Evolutionary conservation across 2,113 vertebrate species (phyloP), one percentile per base, ranked within the genome.

Genomic region (Dasyornis broadbenti): DNA sequence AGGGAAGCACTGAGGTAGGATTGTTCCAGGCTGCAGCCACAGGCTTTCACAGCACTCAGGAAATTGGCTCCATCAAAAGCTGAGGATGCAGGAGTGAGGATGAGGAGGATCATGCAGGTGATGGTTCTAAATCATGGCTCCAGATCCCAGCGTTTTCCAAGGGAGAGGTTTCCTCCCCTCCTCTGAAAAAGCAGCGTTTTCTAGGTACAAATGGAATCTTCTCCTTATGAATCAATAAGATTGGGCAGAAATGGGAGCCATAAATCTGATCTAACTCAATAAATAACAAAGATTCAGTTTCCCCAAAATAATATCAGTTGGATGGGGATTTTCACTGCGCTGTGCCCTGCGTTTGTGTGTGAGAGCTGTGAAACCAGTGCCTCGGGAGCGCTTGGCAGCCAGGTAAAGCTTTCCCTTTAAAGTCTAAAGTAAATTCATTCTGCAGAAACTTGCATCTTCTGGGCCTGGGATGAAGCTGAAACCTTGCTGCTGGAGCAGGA

Each of bases 11-110:
- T 98, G 98, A 96, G 96, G 96, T 65, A 39, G 71, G 93, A 96
- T 97, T 97, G 98, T 97, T 97, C 97, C 97, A n/a, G 37, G 94
- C 92, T 93, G 82, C 95, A 94, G 97, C 95, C 97, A 89, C 93
- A 72, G 95, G 96, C 97, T 96, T 76, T 91, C 89, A 88, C 93
- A 81, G 95, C 72, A 77, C 79, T 78, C 98, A 96, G 97, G 98
- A 98, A 98, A 98, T 97, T 98, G 98, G 63, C 97, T 97, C 97
- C 96, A 81, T 96, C 96, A 81, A 97, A 97, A 91, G 94, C 71
- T 0, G 84, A 94, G 97, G 96, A 97, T 95, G 91, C 97, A 80
- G 96, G 95, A 92, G 11, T 57, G 92, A 90, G 93, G 73, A 95
- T 95, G 92, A 94, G 94, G 93, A 93, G 30, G 97, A 96, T 96